Base-by-base conservation (phyloP, 1,140 invertebrate genomes). In the Patella vulgata region DNA sequence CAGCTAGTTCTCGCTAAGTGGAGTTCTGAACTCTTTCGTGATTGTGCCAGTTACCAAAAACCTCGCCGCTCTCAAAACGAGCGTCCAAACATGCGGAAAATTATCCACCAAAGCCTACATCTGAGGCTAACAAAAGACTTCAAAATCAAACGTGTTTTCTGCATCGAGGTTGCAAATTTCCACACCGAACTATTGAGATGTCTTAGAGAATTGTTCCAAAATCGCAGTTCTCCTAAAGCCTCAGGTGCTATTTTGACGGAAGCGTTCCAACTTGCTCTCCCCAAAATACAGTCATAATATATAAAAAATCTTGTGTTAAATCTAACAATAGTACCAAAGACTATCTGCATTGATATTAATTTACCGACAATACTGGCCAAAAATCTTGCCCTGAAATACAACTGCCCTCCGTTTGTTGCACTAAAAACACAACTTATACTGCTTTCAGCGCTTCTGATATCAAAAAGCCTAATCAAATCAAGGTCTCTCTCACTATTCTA, bases 51-150 rank as follows among this genome's bases (percentile, higher is more conserved):
- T 8, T 8, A 36, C 33, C 33, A 36, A n/a, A n/a, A n/a, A n/a
- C n/a, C n/a, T n/a, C n/a, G n/a, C n/a, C n/a, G n/a, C n/a, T n/a
- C 33, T 36, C 33, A 36, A 36, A 8, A 14, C 5, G 33, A 8
- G 33, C 33, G 33, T 36, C 33, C 5, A 8, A 5, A 36, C 5
- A 36, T 36, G 33, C 33, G 33, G 33, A 8, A 36, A 36, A 36
- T 8, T 36, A 36, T 8, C 59, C 56, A 14, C 48, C 56, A 57
- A 28, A 59, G 31, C 60, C 52, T 23, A 51, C 60, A 36, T 43
- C 47, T 42, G 33, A 56, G 33, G 56, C 66, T 68, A 51, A 68
- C 56, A 63, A 59, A 51, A 59, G 2, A 55, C 30, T 8, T 51
- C 11, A 14, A 48, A 19, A 39, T 55, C 28, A 47, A 27, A 64